phyloP scores from a whole-genome alignment of 2,113 vertebrate genomes.

The Sorex araneus region DNA sequence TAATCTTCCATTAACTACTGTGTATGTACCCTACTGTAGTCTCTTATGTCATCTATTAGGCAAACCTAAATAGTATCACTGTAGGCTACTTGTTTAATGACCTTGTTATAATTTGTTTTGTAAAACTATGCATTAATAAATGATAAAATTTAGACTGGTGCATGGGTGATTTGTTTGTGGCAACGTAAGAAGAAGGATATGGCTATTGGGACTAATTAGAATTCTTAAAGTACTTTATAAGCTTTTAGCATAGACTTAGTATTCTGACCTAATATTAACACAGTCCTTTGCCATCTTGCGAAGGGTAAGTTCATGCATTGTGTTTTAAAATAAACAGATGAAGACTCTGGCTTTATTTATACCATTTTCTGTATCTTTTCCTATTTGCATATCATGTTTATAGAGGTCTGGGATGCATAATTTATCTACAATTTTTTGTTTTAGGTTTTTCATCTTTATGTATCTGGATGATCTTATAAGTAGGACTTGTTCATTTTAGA shows the following conservation, averaged over 20 bases:
- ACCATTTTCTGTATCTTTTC: constrained; percentile 1
- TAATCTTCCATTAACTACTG: not conserved
- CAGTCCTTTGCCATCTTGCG: not conserved
- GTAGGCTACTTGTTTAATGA: not conserved
- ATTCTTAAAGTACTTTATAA: not conserved
- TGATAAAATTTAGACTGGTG: not conserved
- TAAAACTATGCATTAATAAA: constrained; percentile 21
- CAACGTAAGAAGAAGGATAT: not conserved
- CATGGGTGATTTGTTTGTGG: not conserved
- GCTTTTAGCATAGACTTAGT: not conserved
- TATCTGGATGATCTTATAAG: constrained; percentile 35
- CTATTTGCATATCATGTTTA: not conserved
- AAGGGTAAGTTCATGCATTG: not conserved
- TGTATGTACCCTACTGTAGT: not conserved
- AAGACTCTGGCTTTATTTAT: constrained; percentile 16
- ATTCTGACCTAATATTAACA: not conserved
- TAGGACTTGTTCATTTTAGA: constrained; percentile 43
- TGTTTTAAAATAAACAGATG: constrained; percentile 34
- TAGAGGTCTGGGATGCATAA: not conserved
- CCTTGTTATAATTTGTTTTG: not conserved
- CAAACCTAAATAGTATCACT: not conserved
- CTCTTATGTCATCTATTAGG: not conserved
- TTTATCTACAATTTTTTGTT: constrained; percentile 14
- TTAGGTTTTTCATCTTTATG: not conserved
- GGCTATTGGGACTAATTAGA: not conserved